phyloP scores from a whole-genome alignment of 2,113 vertebrate species.

The Hiodon alosoides region DNA sequence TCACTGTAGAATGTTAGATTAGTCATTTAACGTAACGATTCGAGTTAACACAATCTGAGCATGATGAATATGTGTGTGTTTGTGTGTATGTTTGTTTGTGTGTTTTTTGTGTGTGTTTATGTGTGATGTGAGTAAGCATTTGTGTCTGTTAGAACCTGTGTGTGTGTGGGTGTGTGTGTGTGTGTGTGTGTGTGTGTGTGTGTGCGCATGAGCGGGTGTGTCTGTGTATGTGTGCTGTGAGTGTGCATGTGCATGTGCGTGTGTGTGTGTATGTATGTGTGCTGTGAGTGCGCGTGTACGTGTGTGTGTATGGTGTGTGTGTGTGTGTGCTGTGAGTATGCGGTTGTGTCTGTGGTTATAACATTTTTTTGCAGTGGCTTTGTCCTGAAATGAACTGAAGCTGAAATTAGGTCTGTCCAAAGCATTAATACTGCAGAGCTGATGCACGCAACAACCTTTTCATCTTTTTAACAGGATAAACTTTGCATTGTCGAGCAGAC shows the following conservation, averaged over 20 bases:
- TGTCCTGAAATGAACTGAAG: background rate
- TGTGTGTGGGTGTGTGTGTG: background rate
- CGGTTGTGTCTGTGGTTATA: too few relatives aligned
- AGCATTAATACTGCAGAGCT: background rate
- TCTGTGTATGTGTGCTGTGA: constrained; percentile 25
- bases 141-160: background rate
- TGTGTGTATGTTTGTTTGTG: too few relatives aligned
- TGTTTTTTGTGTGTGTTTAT: background rate
- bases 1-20: too few relatives aligned
- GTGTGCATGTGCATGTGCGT: constrained; percentile 8
- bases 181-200: too few relatives aligned
- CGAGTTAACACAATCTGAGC: background rate
- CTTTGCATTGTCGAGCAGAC: background rate
- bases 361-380: too few relatives aligned
- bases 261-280: background rate
- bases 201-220: background rate
- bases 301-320: background rate
- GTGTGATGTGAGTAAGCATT: background rate
- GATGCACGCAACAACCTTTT: background rate
- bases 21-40: too few relatives aligned
- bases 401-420: background rate
- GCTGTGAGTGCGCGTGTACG: background rate
- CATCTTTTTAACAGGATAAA: constrained; percentile 16
- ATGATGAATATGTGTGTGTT: too few relatives aligned
- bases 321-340: background rate